Evolutionary conservation across 2,888 invertebrate genomes (phyloP), one percentile per base, ranked within the genome.

Genomic region (Mactromeris polynyma): DNA sequence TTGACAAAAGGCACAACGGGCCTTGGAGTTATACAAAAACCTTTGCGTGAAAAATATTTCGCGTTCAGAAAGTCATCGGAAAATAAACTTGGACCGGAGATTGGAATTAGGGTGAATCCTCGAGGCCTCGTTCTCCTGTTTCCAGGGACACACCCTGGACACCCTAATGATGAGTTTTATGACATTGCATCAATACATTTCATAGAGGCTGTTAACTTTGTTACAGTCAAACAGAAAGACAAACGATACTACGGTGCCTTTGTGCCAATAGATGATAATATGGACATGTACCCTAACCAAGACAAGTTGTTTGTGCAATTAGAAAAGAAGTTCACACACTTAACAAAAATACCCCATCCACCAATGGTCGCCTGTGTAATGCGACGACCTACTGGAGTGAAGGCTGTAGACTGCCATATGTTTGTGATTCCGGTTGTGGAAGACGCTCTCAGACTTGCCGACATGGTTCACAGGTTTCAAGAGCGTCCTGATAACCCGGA

Each of bases 1-100:
- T 99, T 99, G 46, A 99, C 99, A 96, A 98, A 99, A 96, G 99
- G 99, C 96, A 99, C 99, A 97, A 99, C 99, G 96, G 99, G 99
- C 83, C 97, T 99, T 81, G 98, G 99, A 96, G 99, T 99, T 87
- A 98, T 99, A 93, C 99, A 99, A 97, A 99, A 99, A 97, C 99
- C 99, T 2, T 97, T 99, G 94, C 98, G 98, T 94, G 99, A 99
- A 96, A 97, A 99, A 88, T 99, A 99, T 97, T 99, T 99, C 89
- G 98, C 99, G 93, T 98, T 99, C 97, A 99, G 99, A 40, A 95
- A 95, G 82, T 93, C 95, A 9, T 93, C 94, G 1, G 93, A 93
- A 19, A 93, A 93, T 82, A 91, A 89, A 80, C 86, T 90, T 7
- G 93, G 92, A 78, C 89, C 92, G 17, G 94, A 95, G 85, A 94